Conservation (phyloP, 2,888 invertebrate species). For the Neoascia interrupta region DNA sequence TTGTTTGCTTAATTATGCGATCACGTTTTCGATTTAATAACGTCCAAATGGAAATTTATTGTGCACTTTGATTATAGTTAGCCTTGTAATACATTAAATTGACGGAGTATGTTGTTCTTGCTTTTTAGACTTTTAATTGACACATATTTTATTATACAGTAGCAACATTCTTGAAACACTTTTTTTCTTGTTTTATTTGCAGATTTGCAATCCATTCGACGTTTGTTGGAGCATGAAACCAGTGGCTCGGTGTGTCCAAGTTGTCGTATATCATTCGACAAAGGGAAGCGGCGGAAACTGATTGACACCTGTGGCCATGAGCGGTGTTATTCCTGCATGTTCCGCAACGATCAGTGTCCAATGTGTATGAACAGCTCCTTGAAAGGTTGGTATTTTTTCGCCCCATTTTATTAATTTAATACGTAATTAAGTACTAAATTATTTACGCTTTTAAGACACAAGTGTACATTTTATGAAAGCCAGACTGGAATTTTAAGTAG, state of each 20-base stretch:
- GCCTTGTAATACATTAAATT: conserved; percentile 50
- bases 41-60: conserved; percentile 52
- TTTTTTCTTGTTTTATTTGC: conserved; percentile 77
- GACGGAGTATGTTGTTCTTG: conserved; percentile 24
- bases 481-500: no score
- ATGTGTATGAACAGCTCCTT: conserved; percentile 84
- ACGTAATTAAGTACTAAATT: no score
- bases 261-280: conserved; percentile 96
- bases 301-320: conserved; percentile 98
- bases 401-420: not conserved
- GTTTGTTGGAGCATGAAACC: conserved; percentile 88
- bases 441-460: no score
- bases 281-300: conserved; percentile 96
- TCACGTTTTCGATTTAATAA: conserved; percentile 55
- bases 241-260: conserved; percentile 88
- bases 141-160: no score
- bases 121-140: no score
- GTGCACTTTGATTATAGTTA: conserved; percentile 51
- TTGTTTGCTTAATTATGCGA: conserved; percentile 47
- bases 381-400: conserved; percentile 74
- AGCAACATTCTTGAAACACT: conserved; percentile 28
- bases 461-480: no score
- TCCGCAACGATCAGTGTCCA: conserved; percentile 94
- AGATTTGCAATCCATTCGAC: conserved; percentile 91
- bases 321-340: conserved; percentile 96